phyloP scores from a whole-genome alignment of 2,888 invertebrate genomes.

The Cryptosula pallasiana region DNA sequence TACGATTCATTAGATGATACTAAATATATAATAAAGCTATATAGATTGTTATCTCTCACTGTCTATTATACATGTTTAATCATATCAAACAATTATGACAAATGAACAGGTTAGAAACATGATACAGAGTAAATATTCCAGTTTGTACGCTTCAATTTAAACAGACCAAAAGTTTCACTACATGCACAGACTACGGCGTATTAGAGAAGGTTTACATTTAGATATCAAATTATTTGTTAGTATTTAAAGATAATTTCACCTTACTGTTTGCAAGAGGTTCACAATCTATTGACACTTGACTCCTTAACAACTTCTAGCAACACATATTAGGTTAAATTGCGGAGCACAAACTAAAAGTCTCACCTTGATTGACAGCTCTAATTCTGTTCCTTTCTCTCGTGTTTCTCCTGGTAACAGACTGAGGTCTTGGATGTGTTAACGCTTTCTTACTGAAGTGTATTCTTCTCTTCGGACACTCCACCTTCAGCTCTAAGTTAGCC shows the following conservation, averaged over 20 bases:
- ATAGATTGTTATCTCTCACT: not conserved
- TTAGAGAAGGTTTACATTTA: too few species aligned
- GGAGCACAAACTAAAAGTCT: not conserved
- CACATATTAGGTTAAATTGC: too few species aligned
- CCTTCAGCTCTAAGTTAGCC: not conserved
- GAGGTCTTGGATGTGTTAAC: slow-evolving; percentile 14
- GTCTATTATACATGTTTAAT: not conserved
- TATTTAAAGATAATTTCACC: too few species aligned
- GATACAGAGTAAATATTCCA: not conserved
- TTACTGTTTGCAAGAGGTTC: not conserved
- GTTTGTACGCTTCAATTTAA: too few species aligned
- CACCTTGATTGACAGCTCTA: slow-evolving; percentile 20
- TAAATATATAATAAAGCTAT: too few species aligned
- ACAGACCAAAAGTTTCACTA: too few species aligned
- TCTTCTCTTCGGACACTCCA: not conserved
- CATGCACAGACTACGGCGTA: too few species aligned
- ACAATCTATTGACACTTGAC: not conserved
- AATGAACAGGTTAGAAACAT: not conserved
- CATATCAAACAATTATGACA: not conserved
- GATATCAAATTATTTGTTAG: too few species aligned
- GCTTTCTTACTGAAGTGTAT: slow-evolving; percentile 22
- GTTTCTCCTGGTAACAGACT: slow-evolving; percentile 16
- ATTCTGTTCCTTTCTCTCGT: slow-evolving; percentile 23
- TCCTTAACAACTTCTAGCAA: too few species aligned
- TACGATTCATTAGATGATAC: too few species aligned